Base-by-base conservation (phyloP, 2,888 invertebrate species). In the Dichetophora obliterata region DNA sequence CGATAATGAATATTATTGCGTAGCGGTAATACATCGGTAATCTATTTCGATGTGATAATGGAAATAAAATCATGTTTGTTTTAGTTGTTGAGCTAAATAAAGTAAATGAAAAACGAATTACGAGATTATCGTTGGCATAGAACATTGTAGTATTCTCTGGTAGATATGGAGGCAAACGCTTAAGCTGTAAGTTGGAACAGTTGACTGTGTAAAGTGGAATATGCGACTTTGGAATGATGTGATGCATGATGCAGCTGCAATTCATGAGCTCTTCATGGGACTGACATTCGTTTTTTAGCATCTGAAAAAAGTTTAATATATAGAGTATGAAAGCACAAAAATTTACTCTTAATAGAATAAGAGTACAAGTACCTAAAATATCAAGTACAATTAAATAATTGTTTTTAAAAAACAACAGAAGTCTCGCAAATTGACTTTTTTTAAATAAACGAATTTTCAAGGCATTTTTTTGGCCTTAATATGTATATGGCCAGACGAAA, bases 21-120 rank as follows among this genome's bases (percentile, higher is more conserved):
- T 91, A 93, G 84, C 91, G 95, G 87, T 92, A 92, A 93, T 5
- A 89, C 93, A 92, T 85, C 91, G 90, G 87, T 94, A 93, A 85
- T 91, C 95, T 95, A 82, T 24, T 43, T 16, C 9, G 24, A 22
- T 6, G 9, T 14, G 27, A 16, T 6, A 37, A 37, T 37, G 5
- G 37, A 37, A 31, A 31, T 31, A 31, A 31, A 31, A 31, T 31
- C n/a, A n/a, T n/a, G n/a, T n/a, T n/a, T n/a, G n/a, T n/a, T n/a
- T n/a, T n/a, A n/a, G n/a, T n/a, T n/a, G n/a, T n/a, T n/a, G n/a
- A n/a, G n/a, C n/a, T n/a, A n/a, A n/a, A n/a, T n/a, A n/a, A n/a
- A n/a, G n/a, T n/a, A n/a, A n/a, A n/a, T 22, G 19, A 24, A 61
- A 31, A 31, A 8, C 69, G n/a, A n/a, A 80, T 81, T 77, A 89